Evolutionary conservation across 2,113 vertebrate genomes (phyloP), one percentile per base, ranked within the genome.

Genomic region (Crotalus viridis): DNA sequence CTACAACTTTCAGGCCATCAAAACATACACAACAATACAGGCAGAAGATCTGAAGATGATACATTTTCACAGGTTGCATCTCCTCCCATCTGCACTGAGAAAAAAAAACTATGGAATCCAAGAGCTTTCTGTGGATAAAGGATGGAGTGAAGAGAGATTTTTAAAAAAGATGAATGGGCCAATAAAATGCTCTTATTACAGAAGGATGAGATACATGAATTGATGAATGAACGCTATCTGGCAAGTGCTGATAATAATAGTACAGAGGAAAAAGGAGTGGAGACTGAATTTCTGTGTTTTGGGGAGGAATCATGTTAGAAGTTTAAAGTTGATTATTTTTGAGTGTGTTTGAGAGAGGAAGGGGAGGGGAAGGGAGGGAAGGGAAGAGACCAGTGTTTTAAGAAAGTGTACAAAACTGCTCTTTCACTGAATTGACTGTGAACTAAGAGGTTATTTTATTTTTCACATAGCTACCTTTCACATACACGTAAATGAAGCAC

Each of bases 181-280:
- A 39, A 94, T 93, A 95, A 95, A 94, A 51, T 93, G 89, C 91
- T 57, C 24, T 93, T 91, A 39, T 93, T 85, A 89, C 4, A 90
- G 21, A 93, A 94, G 61, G 87, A 94, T 24, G 33, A 93, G 64
- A 89, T 64, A 95, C 92, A 69, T 54, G 92, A 94, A 94, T 56
- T 91, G 91, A 93, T 85, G 19, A 95, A 86, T 56, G 55, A 5
- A 1, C 86, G 52, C 86, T 90, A n/a, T 90, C 81, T 92, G 92
- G n/a, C n/a, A 86, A 93, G 0, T 85, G 56, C 87, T 90, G 48
- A 96, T 85, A 95, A 93, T 94, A 90, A 24, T 74, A 39, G 52
- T 15, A 81, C 54, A 88, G 24, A 93, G 6, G 90, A 92, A 56
- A 52, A 39, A 24, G 69, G 69, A 54, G 33, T 28, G 64, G 46